Evolutionary conservation across 2,797 vertebrate species (phyloP), one percentile per base, ranked within the genome.

Genomic region (Chaetodon trifasciatus): DNA sequence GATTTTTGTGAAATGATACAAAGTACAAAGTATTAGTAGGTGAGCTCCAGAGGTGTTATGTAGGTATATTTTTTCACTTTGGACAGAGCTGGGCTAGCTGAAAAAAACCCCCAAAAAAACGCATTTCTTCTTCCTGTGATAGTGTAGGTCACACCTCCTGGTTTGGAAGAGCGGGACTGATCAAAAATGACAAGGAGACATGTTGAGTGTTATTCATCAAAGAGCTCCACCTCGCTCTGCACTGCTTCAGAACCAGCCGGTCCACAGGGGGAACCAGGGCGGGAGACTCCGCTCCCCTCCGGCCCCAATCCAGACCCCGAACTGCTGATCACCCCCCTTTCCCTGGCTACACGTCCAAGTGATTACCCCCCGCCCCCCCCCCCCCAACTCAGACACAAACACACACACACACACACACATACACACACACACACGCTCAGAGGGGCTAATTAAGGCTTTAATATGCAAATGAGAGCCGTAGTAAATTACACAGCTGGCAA

Each of bases 361-460:
- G 93, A 96, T 95, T 95, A 96, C 96, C 42, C 42, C 42, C 13
- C 42, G 13, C 42, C 13, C 42, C 93, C 94, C 65, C n/a, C 64
- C 78, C 61, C 69, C 71, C 37, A 39, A 58, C 71, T 37, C 47
- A 50, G 12, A 56, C 61, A 73, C 63, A 71, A 5, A 53, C 46
- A 65, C 75, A 32, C 69, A 64, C 75, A 67, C 80, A 52, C 44
- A 69, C 71, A 69, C 75, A 32, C 69, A 64, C 75, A 67, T 74
- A 52, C 44, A 69, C 71, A 69, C 85, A 82, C 84, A 84, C 86
- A 86, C 83, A 76, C 86, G 96, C 97, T 97, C 97, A 93, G 96
- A 97, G 97, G 97, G 97, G 97, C 97, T 99, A 98, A 99, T 99
- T 99, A 99, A 97, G 97, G 97, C 97, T 96, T 99, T 97, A 98